Percentiles rank a stretch among this genome's conserved stretches.
phyloP scores from a whole-genome alignment of 2,888 invertebrate genomes.

The Chalcosyrphus nemorum region DNA sequence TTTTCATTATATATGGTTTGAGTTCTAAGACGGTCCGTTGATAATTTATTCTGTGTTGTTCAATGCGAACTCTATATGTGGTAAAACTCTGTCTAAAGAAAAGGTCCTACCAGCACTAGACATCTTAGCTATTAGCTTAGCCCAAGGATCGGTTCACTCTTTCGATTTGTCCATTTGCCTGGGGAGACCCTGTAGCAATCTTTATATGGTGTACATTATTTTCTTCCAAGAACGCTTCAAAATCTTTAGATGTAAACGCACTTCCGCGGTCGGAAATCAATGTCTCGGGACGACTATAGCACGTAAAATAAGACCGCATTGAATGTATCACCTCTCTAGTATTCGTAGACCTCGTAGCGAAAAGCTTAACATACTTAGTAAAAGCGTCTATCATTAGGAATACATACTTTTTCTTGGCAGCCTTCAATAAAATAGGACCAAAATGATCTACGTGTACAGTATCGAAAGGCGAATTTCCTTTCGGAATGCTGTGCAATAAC shows the following conservation, averaged over 20 bases:
- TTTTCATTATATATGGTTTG: no score
- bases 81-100: neutral
- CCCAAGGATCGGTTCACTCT: neutral
- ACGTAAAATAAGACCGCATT: no score
- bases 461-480: slow-evolving; percentile 73
- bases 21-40: no score
- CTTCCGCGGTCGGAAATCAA: neutral
- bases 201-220: neutral
- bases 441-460: slow-evolving; percentile 56
- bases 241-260: neutral
- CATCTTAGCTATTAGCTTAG: neutral
- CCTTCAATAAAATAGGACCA: slow-evolving; percentile 10
- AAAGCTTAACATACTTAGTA: neutral
- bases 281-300: no score
- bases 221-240: neutral
- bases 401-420: no score
- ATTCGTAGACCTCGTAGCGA: neutral
- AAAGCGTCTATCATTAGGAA: neutral
- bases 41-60: no score
- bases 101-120: neutral
- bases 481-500: slow-evolving; percentile 19
- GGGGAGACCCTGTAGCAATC: neutral
- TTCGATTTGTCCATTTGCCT: neutral
- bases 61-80: neutral
- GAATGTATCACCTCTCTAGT: neutral